Base-by-base conservation (phyloP, 2,113 vertebrate species). In the Brachyhypopomus gauderio region DNA sequence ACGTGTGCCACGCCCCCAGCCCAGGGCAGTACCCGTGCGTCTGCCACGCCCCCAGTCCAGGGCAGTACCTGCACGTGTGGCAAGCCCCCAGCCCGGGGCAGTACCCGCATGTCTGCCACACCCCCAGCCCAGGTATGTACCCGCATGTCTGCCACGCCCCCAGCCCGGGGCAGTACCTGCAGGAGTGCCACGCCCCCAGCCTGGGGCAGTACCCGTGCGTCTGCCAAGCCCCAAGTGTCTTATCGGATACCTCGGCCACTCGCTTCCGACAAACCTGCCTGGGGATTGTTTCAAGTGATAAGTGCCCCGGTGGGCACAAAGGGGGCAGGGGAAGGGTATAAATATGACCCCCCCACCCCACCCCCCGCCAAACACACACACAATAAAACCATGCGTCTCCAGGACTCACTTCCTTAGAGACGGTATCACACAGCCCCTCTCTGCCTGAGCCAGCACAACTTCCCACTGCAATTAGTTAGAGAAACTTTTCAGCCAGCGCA, bases 391-490 rank as follows among this genome's bases (percentile, higher is more conserved):
- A 30, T 30, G 30, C 30, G 30, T 30, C 2, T 19, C 27, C 16
- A 66, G 59, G 11, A 17, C 92, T 92, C 91, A 93, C 93, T 93
- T 94, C 93, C 93, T 94, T 92, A 92, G 91, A 92, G 90, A 91
- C 90, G 87, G 88, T 87, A 89, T 93, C 92, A 88, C 90, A 92
- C 91, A 79, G 55, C 80, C 85, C 77, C 72, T 83, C 83, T 83
- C 83, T 84, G 79, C 86, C 81, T 81, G 82, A 52, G 67, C 74
- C 38, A 83, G 77, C 85, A 88, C 86, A 90, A 92, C 93, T 93
- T 93, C 93, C 93, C 93, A 94, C 91, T 93, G 93, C 93, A 94
- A 94, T 94, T 94, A 93, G 92, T 94, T 94, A 90, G 92, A 92
- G 93, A 92, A 94, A 94, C 92, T 93, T 94, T 94, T 94, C 92